These are phyloP conservation scores for Numenius arquata DNA, from an alignment of 2,113 vertebrate species.

Conservation along the genomic window DNA sequence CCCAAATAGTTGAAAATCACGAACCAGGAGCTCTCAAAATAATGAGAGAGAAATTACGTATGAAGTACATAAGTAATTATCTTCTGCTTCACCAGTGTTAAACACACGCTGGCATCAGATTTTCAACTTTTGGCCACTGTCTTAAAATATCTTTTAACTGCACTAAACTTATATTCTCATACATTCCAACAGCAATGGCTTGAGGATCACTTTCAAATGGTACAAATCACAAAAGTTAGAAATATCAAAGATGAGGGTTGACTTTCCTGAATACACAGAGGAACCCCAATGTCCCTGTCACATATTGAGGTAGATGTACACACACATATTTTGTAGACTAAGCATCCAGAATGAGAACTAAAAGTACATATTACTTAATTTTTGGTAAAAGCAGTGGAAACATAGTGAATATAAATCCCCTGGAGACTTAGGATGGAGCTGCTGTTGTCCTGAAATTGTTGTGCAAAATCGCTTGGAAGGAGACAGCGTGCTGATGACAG, in stretches of 20 bases:
- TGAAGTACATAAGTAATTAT: neutral
- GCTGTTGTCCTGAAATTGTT: neutral
- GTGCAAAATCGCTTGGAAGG: neutral
- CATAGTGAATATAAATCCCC: neutral
- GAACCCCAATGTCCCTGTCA: neutral
- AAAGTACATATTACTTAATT: neutral
- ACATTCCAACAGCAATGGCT: neutral
- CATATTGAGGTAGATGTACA: neutral
- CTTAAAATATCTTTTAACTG: neutral
- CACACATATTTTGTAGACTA: neutral
- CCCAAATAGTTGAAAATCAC: rapidly evolving
- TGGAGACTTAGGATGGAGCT: neutral
- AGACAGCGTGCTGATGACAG: too few species aligned
- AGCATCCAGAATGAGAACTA: neutral
- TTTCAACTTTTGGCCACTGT: neutral
- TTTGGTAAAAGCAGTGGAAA: neutral
- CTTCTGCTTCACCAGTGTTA: neutral
- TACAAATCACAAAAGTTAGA: neutral
- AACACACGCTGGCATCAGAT: neutral
- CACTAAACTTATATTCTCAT: neutral
- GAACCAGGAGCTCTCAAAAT: neutral
- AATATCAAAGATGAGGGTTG: neutral
- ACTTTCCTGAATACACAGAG: neutral
- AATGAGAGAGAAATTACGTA: neutral
- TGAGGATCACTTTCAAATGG: neutral